Base-by-base conservation (phyloP, 1,140 invertebrate genomes). In the Leptinotarsa texana region DNA sequence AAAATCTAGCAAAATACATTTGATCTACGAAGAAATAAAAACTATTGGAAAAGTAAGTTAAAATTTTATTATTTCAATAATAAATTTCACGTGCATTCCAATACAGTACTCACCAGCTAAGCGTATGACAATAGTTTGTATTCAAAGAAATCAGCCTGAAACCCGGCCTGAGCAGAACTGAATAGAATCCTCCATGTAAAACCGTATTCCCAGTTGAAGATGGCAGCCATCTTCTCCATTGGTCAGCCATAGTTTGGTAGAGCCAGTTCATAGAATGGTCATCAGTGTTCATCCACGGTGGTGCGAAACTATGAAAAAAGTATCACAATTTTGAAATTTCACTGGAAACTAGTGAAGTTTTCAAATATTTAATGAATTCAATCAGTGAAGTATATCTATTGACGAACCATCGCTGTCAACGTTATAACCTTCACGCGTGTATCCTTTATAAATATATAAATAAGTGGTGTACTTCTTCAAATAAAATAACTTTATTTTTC, bases 131-230 rank as follows among this genome's bases (percentile, higher is more conserved):
- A 74, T 87, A 87, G 76, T 89, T 89, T 13, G 85, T 87, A 79
- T 89, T 90, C 1, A 90, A 69, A 13, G 88, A 88, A 68, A 90
- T 86, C 27, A 90, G 75, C 49, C 88, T 79, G 22, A 90, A 85
- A n/a, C 84, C 88, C 13, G 86, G 86, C 21, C 85, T 81, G 48
- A 88, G 82, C 51, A 85, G 79, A 0, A 87, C 84, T 3, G 88
- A 87, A 79, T 89, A 90, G 78, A 86, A 90, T 0, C 86, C 89
- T 72, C 88, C 88, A 69, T 83, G 83, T 5, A 82, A 74, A 27
- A 87, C 78, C 17, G 84, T 85, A 51, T 79, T 79, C 3, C 81
- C 78, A 11, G 80, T 76, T 69, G 79, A 80, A 22, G 77, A 63
- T 11, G 86, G 86, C 42, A 87, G 77, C 87, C 87, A 88, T 71